phyloP scores from a whole-genome alignment of 37 sponge, comb jelly and placozoan species.

The Hexactinellida sp. region DNA sequence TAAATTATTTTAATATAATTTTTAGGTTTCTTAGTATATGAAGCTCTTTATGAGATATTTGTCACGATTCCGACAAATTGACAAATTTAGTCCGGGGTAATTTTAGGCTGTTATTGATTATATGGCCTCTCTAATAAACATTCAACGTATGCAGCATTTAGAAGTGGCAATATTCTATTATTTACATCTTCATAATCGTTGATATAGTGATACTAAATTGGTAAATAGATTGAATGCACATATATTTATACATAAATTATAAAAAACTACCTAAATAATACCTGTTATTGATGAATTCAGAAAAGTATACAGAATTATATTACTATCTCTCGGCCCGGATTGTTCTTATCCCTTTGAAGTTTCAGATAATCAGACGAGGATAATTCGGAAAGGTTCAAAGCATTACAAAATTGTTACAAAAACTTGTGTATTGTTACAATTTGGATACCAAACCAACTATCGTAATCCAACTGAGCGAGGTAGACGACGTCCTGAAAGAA shows the following conservation, averaged over 20 bases:
- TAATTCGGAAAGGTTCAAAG: not conserved
- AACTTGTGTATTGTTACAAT: not conserved
- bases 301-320: not conserved
- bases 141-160: too few species aligned
- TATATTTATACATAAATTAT: too few species aligned
- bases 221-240: too few species aligned
- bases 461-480: not conserved
- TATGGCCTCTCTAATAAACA: not conserved
- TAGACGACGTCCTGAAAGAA: not conserved
- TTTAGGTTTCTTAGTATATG: too few species aligned
- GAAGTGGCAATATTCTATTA: too few species aligned
- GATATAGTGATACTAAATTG: too few species aligned
- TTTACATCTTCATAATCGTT: too few species aligned
- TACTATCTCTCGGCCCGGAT: not conserved
- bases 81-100: not conserved
- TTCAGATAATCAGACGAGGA: not conserved
- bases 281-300: not conserved
- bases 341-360: not conserved
- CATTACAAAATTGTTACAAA: not conserved
- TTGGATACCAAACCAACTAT: not conserved
- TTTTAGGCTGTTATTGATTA: not conserved
- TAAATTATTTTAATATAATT: too few species aligned
- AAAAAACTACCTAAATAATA: not conserved
- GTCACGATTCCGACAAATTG: not conserved
- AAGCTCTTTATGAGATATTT: too few species aligned